Evolutionary conservation across 2,888 invertebrate genomes (phyloP), one percentile per base, ranked within the genome.

Genomic region (Ecdyonurus torrentis): DNA sequence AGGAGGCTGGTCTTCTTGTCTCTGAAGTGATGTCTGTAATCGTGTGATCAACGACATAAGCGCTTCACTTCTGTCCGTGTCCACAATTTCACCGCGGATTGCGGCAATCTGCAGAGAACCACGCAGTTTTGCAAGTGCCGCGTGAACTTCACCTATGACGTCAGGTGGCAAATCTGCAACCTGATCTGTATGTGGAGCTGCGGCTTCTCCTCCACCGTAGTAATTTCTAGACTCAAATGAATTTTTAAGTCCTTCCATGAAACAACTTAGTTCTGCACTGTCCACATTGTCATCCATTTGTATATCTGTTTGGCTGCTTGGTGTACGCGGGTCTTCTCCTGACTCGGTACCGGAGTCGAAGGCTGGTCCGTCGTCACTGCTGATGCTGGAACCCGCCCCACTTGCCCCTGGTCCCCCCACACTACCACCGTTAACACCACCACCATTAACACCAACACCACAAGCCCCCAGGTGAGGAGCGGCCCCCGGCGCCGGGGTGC

Each of bases 321-420:
- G 65, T 25, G 60, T 24, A 2, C 83, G 79, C 67, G 83, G 76
- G 73, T 86, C 86, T 72, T 86, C 86, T 61, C 85, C 85, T 65
- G 84, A 84, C 73, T 85, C 85, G 24, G 83, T 82, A 64, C 83
- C 84, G 61, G 84, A 84, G 72, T 84, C 84, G 69, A 81, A 81
- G 64, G 81, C 71, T 66, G 69, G 72, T 70, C 67, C 72, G 67
- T 63, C 68, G 65, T 63, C 60, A 61, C 67, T 68, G 62, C 63
- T 67, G 64, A 61, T 65, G 52, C 65, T 65, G 22, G 66, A 66
- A 65, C 71, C 69, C 52, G 58, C 20, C 23, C 18, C 22, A 53
- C 24, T 10, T 22, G 19, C 23, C 63, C 63, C 59, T n/a, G n/a
- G n/a, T n/a, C n/a, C n/a, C n/a, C n/a, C n/a, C n/a, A n/a, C n/a